A percentile compares a stretch with the other conserved stretches of the same genome.
Evolutionary conservation across 2,888 invertebrate genomes (phyloP).

Genomic region (Hetaerina titia): DNA sequence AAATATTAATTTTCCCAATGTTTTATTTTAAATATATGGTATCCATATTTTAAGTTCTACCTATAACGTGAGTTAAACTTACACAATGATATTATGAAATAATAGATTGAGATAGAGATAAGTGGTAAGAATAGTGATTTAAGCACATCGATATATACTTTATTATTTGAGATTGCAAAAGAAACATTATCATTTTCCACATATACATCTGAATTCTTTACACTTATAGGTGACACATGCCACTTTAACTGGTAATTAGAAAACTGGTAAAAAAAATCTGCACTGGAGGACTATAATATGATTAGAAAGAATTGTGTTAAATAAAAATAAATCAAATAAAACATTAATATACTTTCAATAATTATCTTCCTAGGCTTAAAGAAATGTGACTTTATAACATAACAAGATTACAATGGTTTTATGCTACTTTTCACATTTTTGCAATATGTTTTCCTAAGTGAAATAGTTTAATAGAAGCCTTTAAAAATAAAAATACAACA

Average conservation of each 20-base stretch:
- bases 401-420: too few species aligned
- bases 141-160: constrained; percentile 1
- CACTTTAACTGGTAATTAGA: too few species aligned
- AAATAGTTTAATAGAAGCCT: neutral
- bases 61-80: too few species aligned
- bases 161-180: neutral
- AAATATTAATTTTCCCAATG: too few species aligned
- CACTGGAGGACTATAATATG: neutral
- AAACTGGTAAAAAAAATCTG: neutral
- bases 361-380: too few species aligned
- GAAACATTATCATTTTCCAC: neutral
- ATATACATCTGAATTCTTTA: neutral
- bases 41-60: too few species aligned
- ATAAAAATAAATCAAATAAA: neutral
- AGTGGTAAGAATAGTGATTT: too few species aligned
- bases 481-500: neutral
- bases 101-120: neutral
- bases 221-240: neutral
- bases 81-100: neutral
- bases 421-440: too few species aligned
- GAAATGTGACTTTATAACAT: too few species aligned
- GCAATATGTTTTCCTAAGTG: neutral
- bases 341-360: too few species aligned
- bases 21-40: too few species aligned
- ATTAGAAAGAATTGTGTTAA: neutral